Evolutionary conservation across 2,797 vertebrate genomes (phyloP), one percentile per base, ranked within the genome.

Genomic region (Notoglanidium macrostoma): DNA sequence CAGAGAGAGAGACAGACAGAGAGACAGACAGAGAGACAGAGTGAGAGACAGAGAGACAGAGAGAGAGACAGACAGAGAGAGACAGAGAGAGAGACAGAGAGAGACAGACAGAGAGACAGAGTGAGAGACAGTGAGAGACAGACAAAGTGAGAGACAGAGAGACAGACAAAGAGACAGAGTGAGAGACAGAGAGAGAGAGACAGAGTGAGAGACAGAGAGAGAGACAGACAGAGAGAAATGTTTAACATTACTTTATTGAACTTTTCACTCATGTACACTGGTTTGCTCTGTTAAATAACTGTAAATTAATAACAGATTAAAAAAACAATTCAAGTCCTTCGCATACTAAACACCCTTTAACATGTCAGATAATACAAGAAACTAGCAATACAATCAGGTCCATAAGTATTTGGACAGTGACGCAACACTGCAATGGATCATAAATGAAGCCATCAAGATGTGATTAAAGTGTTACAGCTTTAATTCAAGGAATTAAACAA

Each of bases 161-260:
- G 3, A 15, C 0, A 35, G 32, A 46, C 46, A 46, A 7, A 46
- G 46, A 49, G 96, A 96, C 98, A 98, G 94, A 86, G 85, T 84
- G 35, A 68, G 70, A 76, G 23, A 49, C 46, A 49, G 35, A 15
- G 3, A 80, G 14, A 51, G 23, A n/a, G 23, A n/a, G 46, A 51
- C n/a, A n/a, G n/a, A n/a, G n/a, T n/a, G 23, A 74, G 44, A n/a
- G 10, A 74, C 12, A 74, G 0, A 49, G 44, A 76, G 12, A 73
- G 3, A 46, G 9, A 46, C 19, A 72, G 9, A 49, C 44, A 74
- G 72, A 72, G 17, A 72, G 14, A 15, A 0, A 35, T 17, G 15
- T 70, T 35, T 70, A 35, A 70, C 67, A 17, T 14, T 17, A 6
- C n/a, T 70, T 70, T 35, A 63, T 63, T n/a, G 10, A 63, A 63